Evolutionary conservation across 2,113 vertebrate species (phyloP).

Genomic region (Pelodiscus sinensis): DNA sequence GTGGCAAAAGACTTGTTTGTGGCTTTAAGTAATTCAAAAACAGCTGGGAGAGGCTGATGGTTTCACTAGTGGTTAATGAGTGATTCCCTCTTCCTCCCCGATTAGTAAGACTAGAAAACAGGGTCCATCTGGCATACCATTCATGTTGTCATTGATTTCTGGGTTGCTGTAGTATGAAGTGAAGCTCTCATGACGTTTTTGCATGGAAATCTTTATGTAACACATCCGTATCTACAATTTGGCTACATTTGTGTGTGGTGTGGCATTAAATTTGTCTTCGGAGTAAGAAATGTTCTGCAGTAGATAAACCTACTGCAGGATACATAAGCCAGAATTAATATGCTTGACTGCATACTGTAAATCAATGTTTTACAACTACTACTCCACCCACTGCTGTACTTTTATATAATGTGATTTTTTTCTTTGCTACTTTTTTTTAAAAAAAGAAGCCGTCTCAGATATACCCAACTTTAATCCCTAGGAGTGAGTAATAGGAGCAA

Average conservation of each 20-base stretch:
- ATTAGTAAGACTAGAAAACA: conserved; percentile 27
- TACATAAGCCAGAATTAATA: not conserved
- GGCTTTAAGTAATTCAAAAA: conserved; percentile 23
- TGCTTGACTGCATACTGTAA: not conserved
- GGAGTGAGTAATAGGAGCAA: conserved; percentile 18
- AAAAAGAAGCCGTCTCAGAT: conserved; percentile 18
- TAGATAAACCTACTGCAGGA: not conserved
- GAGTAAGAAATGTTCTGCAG: not conserved
- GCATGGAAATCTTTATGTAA: not conserved
- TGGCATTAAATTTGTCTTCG: not conserved
- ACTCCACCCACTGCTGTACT: not conserved
- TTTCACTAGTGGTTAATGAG: conserved; percentile 11
- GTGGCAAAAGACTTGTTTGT: not conserved
- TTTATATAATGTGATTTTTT: not conserved
- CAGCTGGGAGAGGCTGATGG: conserved; percentile 34
- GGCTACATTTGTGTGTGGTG: not conserved
- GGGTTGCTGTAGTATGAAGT: not conserved
- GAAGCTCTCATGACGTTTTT: not conserved
- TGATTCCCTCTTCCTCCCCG: not conserved
- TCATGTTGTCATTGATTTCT: not conserved
- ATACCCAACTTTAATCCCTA: conserved; percentile 22
- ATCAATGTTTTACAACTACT: not conserved
- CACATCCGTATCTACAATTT: not conserved
- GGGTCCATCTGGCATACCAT: conserved; percentile 27
- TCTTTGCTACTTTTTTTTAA: not conserved